A percentile compares a stretch with the other conserved stretches of the same genome.
phyloP scores from a whole-genome alignment of 1,140 invertebrate genomes.

The Eriocheir sinensis region DNA sequence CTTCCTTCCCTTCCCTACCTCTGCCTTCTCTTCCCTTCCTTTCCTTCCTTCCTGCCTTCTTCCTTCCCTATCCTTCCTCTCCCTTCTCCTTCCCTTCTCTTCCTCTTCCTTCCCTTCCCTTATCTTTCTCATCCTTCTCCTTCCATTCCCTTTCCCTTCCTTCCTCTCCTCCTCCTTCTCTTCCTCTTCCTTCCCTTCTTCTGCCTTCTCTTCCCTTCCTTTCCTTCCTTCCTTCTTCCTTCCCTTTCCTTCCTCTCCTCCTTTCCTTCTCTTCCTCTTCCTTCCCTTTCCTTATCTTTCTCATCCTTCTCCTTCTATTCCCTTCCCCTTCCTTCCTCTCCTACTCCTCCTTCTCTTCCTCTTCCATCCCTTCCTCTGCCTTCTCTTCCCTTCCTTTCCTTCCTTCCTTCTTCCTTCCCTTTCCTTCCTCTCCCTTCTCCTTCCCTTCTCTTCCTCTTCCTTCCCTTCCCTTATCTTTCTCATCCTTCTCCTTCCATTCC shows the following conservation, averaged over 20 bases:
- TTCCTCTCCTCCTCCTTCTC: neutral
- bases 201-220: too few relatives aligned
- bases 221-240: neutral
- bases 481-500: neutral
- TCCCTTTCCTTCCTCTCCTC: neutral
- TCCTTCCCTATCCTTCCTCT: too few relatives aligned
- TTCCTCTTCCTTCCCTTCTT: neutral
- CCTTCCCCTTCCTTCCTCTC: too few relatives aligned
- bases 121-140: too few relatives aligned
- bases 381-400: neutral
- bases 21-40: too few relatives aligned
- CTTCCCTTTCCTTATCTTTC: neutral
- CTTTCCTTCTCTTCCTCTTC: neutral
- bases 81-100: neutral
- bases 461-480: neutral
- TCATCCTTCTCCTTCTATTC: too few relatives aligned
- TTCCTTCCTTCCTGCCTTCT: too few relatives aligned
- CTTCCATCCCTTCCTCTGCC: neutral
- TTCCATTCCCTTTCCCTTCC: too few relatives aligned
- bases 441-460: neutral
- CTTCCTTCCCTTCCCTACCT: neutral
- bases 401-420: neutral
- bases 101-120: neutral
- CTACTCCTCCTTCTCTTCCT: neutral
- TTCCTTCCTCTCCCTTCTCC: too few relatives aligned